These are phyloP conservation scores for Theretra japonica DNA, from an alignment of 2,888 invertebrate species.

Conservation along the genomic window DNA sequence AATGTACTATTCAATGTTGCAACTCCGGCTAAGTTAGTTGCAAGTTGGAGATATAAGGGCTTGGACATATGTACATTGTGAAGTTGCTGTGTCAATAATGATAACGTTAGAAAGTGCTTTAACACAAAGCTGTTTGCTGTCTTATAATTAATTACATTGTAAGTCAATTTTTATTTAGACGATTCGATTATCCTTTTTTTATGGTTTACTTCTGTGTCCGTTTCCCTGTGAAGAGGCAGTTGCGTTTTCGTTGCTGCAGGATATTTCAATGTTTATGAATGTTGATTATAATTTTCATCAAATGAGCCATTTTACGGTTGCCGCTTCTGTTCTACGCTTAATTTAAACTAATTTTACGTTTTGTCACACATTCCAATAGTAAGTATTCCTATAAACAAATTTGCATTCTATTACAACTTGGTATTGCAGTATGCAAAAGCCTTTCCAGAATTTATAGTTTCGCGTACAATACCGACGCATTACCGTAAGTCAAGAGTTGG, in stretches of 20 bases:
- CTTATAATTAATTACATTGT: too few relatives aligned
- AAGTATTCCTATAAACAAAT: too few relatives aligned
- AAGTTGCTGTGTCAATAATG: not conserved
- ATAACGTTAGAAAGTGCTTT: not conserved
- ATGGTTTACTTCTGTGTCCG: too few relatives aligned
- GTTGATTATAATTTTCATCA: too few relatives aligned
- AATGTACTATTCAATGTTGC: constrained; percentile 55
- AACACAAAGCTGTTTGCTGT: too few relatives aligned
- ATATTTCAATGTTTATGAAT: too few relatives aligned
- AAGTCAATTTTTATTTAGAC: too few relatives aligned
- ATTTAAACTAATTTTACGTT: not conserved
- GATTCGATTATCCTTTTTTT: not conserved
- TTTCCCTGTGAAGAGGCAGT: too few relatives aligned
- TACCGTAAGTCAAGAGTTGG: constrained; percentile 1
- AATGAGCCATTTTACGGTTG: too few relatives aligned
- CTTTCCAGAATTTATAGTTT: not conserved
- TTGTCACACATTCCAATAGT: too few relatives aligned
- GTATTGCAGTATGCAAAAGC: not conserved
- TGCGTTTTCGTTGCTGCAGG: too few relatives aligned
- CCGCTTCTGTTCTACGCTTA: too few relatives aligned
- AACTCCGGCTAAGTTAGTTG: constrained; percentile 56
- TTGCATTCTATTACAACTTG: not conserved
- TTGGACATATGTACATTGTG: constrained; percentile 6
- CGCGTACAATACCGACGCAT: not conserved
- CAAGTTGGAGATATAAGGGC: constrained; percentile 41